Base-by-base conservation (phyloP, 92 coral and sea anemone genomes). In the Palythoa heliodiscus region DNA sequence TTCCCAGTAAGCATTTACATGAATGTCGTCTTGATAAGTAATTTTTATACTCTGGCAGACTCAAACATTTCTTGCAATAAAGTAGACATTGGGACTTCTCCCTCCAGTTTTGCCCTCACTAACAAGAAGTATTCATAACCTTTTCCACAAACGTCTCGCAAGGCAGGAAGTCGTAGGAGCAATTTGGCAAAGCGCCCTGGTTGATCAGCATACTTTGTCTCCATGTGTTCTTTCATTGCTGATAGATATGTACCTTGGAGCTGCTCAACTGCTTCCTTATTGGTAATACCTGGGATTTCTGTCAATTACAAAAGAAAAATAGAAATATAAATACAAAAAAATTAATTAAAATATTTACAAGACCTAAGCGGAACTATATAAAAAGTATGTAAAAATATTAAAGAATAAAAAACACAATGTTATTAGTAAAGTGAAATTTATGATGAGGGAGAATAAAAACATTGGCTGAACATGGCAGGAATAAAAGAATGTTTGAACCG, bases 21-120 rank as follows among this genome's bases (percentile, higher is more conserved):
- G 35, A 0, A 29, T 23, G 24, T 63, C 35, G 69, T n/a, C 11
- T n/a, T 63, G 25, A 19, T 63, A 19, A 43, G 9, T 1, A 29
- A 1, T 29, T 29, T 60, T 87, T 50, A 89, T 29, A 88, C 89
- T 87, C 97, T 89, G 15, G 97, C 95, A 52, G 89, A 91, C 73
- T 96, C 98, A 92, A 96, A 96, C 98, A 96, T 96, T 71, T 96
- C 98, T 82, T 95, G 91, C 43, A 96, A 80, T 52, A 96, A 81
- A 15, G 96, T 92, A 19, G 98, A 96, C 96, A 96, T 96, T 17
- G 98, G 97, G 1, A 96, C 91, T 75, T 96, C 98, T 6, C 98
- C 98, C 77, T 96, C 98, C 23, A 96, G 84, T 64, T 95, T 95
- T 8, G 98, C 91, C 38, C 94, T 93, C 35, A 96, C 96, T 11